A percentile compares a stretch with the other conserved stretches of the same genome.
phyloP scores from a whole-genome alignment of 2,113 vertebrate genomes.

The Apeltes quadracus region DNA sequence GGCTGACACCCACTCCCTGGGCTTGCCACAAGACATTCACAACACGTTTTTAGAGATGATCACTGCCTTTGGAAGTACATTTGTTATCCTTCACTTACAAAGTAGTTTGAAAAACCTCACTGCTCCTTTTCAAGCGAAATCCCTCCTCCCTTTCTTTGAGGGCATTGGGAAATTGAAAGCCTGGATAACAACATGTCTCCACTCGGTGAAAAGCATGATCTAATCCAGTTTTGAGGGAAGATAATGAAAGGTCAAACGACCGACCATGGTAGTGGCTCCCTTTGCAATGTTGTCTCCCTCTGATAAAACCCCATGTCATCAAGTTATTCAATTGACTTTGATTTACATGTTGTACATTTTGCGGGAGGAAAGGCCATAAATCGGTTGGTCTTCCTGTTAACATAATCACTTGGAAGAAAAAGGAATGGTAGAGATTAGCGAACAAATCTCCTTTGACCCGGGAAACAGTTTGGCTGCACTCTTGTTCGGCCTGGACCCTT shows the following conservation, averaged over 20 bases:
- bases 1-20: too few relatives aligned
- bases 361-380: conserved; percentile 67
- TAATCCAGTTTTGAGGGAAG: conserved; percentile 66
- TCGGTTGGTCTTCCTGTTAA: conserved; percentile 62
- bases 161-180: conserved; percentile 66
- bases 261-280: conserved; percentile 52
- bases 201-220: conserved; percentile 68
- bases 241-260: conserved; percentile 80
- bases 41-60: too few relatives aligned
- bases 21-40: too few relatives aligned
- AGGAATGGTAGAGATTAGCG: conserved; percentile 35
- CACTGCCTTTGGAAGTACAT: background rate
- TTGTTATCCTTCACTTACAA: conserved; percentile 1
- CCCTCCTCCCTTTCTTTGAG: conserved; percentile 45
- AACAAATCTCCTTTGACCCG: conserved; percentile 60
- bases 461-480: conserved; percentile 8
- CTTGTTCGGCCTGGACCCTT: conserved; percentile 6
- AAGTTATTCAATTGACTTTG: conserved; percentile 77
- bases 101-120: background rate
- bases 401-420: conserved; percentile 47
- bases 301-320: conserved; percentile 67
- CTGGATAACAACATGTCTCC: conserved; percentile 66
- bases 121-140: conserved; percentile 2
- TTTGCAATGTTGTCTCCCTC: conserved; percentile 36
- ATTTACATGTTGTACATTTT: conserved; percentile 71